phyloP scores from a whole-genome alignment of 1,140 invertebrate genomes.

The Conus ventricosus region DNA sequence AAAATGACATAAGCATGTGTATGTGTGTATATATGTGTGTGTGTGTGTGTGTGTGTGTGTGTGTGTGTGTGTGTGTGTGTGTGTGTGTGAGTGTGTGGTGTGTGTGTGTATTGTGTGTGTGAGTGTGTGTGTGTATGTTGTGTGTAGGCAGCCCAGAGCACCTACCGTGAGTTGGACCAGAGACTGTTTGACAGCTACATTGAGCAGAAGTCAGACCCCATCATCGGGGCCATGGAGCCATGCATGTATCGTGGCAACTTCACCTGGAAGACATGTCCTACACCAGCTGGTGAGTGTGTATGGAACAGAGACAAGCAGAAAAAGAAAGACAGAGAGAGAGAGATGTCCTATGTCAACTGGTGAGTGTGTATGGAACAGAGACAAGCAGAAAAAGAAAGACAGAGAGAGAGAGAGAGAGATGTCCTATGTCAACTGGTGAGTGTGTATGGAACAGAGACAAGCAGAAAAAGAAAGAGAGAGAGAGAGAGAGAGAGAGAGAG shows the following conservation, averaged over 20 bases:
- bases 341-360: no score
- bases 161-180: slow-evolving; percentile 73
- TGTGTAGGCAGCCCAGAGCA: slow-evolving; percentile 63
- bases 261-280: slow-evolving; percentile 86
- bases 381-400: no score
- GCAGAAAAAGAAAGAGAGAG: background rate
- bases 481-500: background rate
- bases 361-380: no score
- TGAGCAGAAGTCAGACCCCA: slow-evolving; percentile 93
- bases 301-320: background rate
- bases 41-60: no score
- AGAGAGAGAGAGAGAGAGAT: slow-evolving; percentile 54
- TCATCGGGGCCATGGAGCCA: slow-evolving; percentile 93
- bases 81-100: background rate
- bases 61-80: background rate
- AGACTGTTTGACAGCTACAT: slow-evolving; percentile 82
- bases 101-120: background rate
- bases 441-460: background rate
- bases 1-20: no score
- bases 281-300: slow-evolving; percentile 76
- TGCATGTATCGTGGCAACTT: slow-evolving; percentile 94
- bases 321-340: no score
- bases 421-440: slow-evolving; percentile 78
- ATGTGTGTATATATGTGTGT: no score
- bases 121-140: no score